These are phyloP conservation scores for Umimayanthus chanpuru DNA, from an alignment of 92 coral and sea anemone species.

Conservation along the genomic window DNA sequence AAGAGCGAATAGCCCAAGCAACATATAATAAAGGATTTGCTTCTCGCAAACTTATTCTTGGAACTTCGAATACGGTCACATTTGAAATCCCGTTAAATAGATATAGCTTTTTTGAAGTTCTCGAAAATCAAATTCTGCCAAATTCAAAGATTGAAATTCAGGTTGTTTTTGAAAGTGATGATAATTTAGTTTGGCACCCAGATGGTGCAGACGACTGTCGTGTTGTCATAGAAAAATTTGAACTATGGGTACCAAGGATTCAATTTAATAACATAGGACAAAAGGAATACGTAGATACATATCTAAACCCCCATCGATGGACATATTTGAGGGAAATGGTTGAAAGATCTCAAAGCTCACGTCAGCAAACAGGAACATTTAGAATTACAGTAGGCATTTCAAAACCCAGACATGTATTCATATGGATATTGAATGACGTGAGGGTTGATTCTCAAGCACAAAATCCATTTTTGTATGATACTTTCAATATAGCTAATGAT, in stretches of 20 bases:
- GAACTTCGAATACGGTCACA: neutral
- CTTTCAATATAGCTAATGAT: conserved; percentile 31
- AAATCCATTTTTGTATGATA: conserved; percentile 23
- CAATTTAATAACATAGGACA: conserved; percentile 6
- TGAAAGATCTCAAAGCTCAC: neutral
- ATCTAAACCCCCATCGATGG: conserved; percentile 25
- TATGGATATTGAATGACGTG: conserved; percentile 28
- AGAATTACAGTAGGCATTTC: neutral
- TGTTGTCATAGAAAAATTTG: neutral
- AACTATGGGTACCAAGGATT: conserved; percentile 38
- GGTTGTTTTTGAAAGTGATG: neutral
- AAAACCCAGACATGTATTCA: conserved; percentile 16
- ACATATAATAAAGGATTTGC: conserved; percentile 36
- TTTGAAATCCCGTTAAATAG: conserved; percentile 38
- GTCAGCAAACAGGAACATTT: neutral
- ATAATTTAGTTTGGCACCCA: conserved; percentile 21
- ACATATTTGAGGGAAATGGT: conserved; percentile 28
- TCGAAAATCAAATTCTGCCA: conserved; percentile 10
- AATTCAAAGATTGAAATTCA: conserved; percentile 23
- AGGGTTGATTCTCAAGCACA: conserved; percentile 23
- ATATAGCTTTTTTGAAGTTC: conserved; percentile 41
- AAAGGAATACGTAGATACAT: neutral
- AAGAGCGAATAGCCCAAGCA: neutral
- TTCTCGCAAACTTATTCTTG: neutral
- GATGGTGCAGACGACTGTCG: conserved; percentile 25